Base-by-base conservation (phyloP, 2,888 invertebrate species). In the Erannis defoliaria region DNA sequence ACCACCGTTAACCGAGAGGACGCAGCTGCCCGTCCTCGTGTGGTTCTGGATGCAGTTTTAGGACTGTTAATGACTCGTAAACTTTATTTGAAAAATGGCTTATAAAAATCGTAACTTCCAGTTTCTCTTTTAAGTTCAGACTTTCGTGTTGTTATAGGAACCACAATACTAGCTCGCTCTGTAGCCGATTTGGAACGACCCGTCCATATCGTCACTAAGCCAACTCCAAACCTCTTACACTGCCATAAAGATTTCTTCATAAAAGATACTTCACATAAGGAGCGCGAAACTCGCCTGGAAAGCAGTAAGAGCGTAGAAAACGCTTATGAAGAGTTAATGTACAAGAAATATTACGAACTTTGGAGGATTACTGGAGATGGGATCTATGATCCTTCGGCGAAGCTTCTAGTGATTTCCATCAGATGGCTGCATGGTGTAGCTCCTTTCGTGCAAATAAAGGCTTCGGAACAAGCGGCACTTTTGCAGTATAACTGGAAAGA, bases 401-500 rank as follows among this genome's bases (percentile, higher is more conserved):
- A 96, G 76, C 85, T 98, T 29, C 86, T 98, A 21, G 96, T 97
- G 73, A 90, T 96, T 33, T 94, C 96, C 0, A 95, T 97, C 1
- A 96, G 96, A 81, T 98, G 97, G 97, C 95, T 97, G 0, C 94
- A 96, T 69, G 95, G 95, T 50, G 95, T 97, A 50, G 95, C 96
- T 0, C 95, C 96, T 0, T 97, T 97, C 81, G 85, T 95, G 14
- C 96, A 96, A 81, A 94, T 96, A 70, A 82, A 84, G 50, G 69
- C 73, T 1, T 68, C 94, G 48, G 97, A 97, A 74, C 97, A 97
- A 80, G 94, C 95, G 0, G 93, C 94, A 51, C 91, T 98, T 37
- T 86, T 98, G 54, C 96, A 96, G 75, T 96, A 95, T 77, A 95
- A 96, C 29, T 98, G 98, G 98, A 95, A 95, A 74, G 97, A 97